These are phyloP conservation scores for Lingula anatina DNA, from an alignment of 2,888 invertebrate species.

Conservation along the genomic window DNA sequence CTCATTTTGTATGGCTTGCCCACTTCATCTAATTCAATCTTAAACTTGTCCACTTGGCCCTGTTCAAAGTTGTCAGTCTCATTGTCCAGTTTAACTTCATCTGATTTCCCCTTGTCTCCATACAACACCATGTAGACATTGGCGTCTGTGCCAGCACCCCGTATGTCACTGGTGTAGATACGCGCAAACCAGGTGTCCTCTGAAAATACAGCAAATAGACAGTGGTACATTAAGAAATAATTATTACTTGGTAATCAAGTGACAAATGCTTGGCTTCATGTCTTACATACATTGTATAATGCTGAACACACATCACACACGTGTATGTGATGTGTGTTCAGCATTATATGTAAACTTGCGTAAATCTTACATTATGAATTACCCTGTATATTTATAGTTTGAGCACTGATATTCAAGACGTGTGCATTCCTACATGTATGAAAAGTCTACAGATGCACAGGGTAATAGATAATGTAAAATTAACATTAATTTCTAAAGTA, in stretches of 20 bases:
- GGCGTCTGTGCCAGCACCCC: conserved; percentile 49
- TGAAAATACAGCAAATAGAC: conserved; percentile 16
- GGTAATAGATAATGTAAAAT: too few relatives aligned
- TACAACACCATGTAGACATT: conserved; percentile 47
- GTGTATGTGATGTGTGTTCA: too few relatives aligned
- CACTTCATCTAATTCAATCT: conserved; percentile 39
- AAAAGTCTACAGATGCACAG: too few relatives aligned
- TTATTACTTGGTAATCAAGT: too few relatives aligned
- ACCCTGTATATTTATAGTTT: too few relatives aligned
- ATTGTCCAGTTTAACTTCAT: conserved; percentile 42
- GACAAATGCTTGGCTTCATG: too few relatives aligned
- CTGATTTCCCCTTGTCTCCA: conserved; percentile 49
- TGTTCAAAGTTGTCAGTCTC: conserved; percentile 48
- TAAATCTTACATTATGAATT: too few relatives aligned
- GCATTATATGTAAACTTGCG: too few relatives aligned
- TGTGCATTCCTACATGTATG: too few relatives aligned
- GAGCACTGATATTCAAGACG: too few relatives aligned
- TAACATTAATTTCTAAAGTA: too few relatives aligned
- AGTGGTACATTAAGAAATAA: too few relatives aligned
- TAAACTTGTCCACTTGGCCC: conserved; percentile 46
- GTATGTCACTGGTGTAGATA: conserved; percentile 44
- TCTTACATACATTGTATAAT: not conserved
- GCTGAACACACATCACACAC: not conserved
- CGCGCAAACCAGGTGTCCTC: conserved; percentile 45
- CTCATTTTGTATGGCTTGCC: conserved; percentile 49